Conservation (phyloP, 1,140 invertebrate genomes). For the Watersipora subatra region DNA sequence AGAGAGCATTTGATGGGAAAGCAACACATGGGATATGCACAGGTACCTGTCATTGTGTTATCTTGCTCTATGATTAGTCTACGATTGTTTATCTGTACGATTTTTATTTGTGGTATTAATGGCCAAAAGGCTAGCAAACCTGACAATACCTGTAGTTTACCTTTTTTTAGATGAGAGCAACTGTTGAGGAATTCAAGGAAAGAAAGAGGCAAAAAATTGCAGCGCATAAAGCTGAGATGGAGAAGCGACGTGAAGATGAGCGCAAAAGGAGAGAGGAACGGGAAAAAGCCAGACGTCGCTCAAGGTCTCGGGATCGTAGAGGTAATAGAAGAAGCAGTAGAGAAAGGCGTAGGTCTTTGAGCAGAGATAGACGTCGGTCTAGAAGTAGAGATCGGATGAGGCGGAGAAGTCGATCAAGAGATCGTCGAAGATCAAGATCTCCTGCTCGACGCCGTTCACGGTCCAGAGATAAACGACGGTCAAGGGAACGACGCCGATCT, state of each 20-base stretch:
- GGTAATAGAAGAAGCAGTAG: background rate
- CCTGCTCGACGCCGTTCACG: background rate
- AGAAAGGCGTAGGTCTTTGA: background rate
- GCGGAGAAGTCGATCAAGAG: background rate
- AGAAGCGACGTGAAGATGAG: background rate
- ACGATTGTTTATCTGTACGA: background rate
- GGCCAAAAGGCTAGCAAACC: background rate
- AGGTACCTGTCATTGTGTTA: conserved; percentile 18
- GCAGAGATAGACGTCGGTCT: background rate
- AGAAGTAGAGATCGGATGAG: background rate
- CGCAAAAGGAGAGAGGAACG: background rate
- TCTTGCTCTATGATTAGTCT: background rate
- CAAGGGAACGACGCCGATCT: background rate
- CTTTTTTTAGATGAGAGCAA: background rate
- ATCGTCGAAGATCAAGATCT: background rate
- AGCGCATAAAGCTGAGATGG: background rate
- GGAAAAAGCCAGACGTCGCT: background rate
- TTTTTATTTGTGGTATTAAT: background rate
- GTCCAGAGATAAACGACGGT: background rate
- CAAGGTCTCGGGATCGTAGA: background rate
- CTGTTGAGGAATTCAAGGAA: background rate
- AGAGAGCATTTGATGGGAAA: conserved; percentile 96
- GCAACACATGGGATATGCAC: conserved; percentile 82
- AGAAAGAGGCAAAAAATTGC: conserved; percentile 4
- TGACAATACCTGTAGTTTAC: background rate